Evolutionary conservation across 2,797 vertebrate genomes (phyloP), one percentile per base, ranked within the genome.

Genomic region (Galaxias olidus): DNA sequence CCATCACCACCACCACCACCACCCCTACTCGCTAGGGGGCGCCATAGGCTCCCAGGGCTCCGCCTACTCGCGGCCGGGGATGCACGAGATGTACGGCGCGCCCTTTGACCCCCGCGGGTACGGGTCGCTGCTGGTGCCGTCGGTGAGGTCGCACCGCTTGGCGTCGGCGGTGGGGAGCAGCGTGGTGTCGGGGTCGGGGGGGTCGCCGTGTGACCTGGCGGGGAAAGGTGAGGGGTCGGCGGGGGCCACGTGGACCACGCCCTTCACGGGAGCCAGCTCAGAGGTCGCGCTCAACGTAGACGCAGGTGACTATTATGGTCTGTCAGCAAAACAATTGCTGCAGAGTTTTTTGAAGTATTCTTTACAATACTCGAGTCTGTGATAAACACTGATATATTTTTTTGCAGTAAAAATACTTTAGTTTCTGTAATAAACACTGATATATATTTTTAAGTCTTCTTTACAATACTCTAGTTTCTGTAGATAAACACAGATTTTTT

Each of bases 61-160:
- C 0, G 82, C 93, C 14, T 98, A 97, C 74, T 85, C 95, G 0
- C 93, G 95, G 0, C 90, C 96, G 0, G 62, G 93, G 0, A 87
- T 97, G 77, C 97, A 98, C 0, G 96, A 99, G 66, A 93, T 98
- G 89, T 99, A 99, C 3, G 90, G 96, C 44, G 83, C 96, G 0
- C 92, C 95, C 59, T 98, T 98, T 0, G 96, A 98, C 83, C 95
- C 96, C 0, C 95, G 96, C n/a, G n/a, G n/a, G 43, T 98, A 98
- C 9, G 75, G 96, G 66, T 97, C 97, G 0, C 90, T 98, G 82
- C 84, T 98, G 77, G 93, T 98, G 82, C 96, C 96, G 1, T 97
- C 97, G 0, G 95, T 96, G 44, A 93, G 96, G 55, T 91, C 95
- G 0, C 94, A 95, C 68, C 95, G 97, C 12, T 92, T 98, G 55